Conservation (phyloP, 2,113 vertebrate genomes). For the Malurus melanocephalus region DNA sequence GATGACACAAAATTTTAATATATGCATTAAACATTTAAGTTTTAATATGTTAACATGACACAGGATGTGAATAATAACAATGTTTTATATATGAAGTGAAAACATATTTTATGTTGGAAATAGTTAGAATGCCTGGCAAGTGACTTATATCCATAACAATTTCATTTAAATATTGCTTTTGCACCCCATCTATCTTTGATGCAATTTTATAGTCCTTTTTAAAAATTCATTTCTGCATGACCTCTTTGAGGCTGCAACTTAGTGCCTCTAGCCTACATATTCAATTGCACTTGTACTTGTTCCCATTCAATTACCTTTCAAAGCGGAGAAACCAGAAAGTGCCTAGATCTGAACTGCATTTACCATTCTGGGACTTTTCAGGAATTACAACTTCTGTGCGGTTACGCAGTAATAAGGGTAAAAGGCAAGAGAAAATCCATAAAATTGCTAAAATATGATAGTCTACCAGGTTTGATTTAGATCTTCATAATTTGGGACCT, state of each 20-base stretch:
- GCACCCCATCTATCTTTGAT: constrained; percentile 87
- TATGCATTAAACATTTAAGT: constrained; percentile 85
- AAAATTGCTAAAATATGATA: constrained; percentile 36
- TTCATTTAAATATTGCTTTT: constrained; percentile 94
- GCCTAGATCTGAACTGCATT: constrained; percentile 76
- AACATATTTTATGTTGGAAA: constrained; percentile 84
- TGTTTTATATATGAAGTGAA: constrained; percentile 85
- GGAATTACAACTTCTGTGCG: constrained; percentile 66
- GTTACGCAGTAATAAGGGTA: constrained; percentile 54
- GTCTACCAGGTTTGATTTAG: constrained; percentile 48
- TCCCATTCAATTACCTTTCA: constrained; percentile 90
- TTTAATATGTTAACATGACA: constrained; percentile 82
- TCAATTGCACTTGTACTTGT: constrained; percentile 83
- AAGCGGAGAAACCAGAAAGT: constrained; percentile 69
- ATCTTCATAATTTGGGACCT: constrained; percentile 43
- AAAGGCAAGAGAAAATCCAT: constrained; percentile 59
- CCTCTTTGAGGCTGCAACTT: constrained; percentile 83
- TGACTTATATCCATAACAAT: constrained; percentile 87
- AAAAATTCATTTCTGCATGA: constrained; percentile 92
- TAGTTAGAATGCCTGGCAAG: constrained; percentile 78
- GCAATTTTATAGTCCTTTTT: constrained; percentile 90
- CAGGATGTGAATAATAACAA: constrained; percentile 81
- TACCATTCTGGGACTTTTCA: constrained; percentile 68
- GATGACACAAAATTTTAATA: constrained; percentile 81
- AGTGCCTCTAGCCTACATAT: constrained; percentile 83